Evolutionary conservation across 2,888 invertebrate species (phyloP).

Genomic region (Lasioglossum oenotherae): DNA sequence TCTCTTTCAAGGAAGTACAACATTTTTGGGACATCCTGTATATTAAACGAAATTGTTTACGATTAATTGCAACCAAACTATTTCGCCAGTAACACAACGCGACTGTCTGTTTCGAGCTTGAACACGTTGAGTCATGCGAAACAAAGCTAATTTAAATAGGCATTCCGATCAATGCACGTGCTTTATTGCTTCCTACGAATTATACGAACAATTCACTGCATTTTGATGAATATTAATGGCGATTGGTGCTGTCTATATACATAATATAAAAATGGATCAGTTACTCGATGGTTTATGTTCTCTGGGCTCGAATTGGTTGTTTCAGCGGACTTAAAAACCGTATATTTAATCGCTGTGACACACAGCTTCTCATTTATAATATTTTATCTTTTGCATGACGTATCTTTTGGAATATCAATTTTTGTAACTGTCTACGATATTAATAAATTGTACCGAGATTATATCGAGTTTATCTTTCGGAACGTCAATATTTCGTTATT

Average conservation of each 20-base stretch:
- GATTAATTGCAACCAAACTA: neutral
- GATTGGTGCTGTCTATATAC: constrained; percentile 22
- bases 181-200: constrained; percentile 32
- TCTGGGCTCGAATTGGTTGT: constrained; percentile 17
- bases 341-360: no score
- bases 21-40: no score
- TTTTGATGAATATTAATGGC: constrained; percentile 55
- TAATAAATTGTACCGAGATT: no score
- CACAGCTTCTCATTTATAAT: no score
- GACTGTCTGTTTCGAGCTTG: neutral
- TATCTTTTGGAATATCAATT: no score
- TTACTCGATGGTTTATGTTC: constrained; percentile 33
- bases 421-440: no score
- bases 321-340: constrained; percentile 21
- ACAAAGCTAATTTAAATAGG: constrained; percentile 39
- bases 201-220: constrained; percentile 23
- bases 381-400: no score
- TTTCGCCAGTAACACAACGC: neutral
- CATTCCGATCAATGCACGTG: constrained; percentile 8
- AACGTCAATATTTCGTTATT: neutral
- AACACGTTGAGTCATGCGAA: constrained; percentile 3
- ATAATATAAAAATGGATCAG: constrained; percentile 35
- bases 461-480: no score
- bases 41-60: neutral
- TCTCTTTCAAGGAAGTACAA: no score